A percentile compares a stretch with the other conserved stretches of the same genome.
phyloP scores from a whole-genome alignment of 1,140 invertebrate genomes.

The Anadara kagoshimensis region DNA sequence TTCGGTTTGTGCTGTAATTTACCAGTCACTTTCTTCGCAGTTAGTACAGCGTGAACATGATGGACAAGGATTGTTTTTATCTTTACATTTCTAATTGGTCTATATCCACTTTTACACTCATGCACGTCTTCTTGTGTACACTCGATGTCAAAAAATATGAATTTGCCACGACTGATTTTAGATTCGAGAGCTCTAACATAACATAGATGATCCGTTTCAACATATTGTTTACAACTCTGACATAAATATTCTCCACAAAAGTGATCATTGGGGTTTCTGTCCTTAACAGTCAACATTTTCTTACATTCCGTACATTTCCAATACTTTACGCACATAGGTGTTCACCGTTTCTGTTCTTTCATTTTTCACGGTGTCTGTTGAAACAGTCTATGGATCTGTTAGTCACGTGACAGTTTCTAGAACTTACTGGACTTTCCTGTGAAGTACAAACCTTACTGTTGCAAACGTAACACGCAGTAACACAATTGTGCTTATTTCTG shows the following conservation, averaged over 20 bases:
- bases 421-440: conserved; percentile 1
- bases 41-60: neutral
- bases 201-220: conserved; percentile 17
- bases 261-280: conserved; percentile 14
- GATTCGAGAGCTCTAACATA: conserved; percentile 18
- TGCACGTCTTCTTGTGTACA: conserved; percentile 17
- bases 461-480: conserved; percentile 8
- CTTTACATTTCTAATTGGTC: neutral
- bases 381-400: conserved; percentile 22
- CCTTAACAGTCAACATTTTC: conserved; percentile 1
- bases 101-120: neutral
- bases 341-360: neutral
- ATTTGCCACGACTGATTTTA: neutral
- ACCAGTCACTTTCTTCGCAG: conserved; percentile 14
- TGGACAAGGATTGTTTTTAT: neutral
- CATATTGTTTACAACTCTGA: conserved; percentile 8
- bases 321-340: neutral
- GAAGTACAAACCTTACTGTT: neutral
- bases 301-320: conserved; percentile 23
- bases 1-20: conserved; percentile 14
- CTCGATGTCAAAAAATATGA: conserved; percentile 30
- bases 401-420: conserved; percentile 16
- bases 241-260: conserved; percentile 16
- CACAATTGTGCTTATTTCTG: conserved; percentile 6
- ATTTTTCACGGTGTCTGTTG: neutral